These are phyloP conservation scores for Agrypnia vestita DNA, from an alignment of 1,140 invertebrate genomes.

Conservation along the genomic window DNA sequence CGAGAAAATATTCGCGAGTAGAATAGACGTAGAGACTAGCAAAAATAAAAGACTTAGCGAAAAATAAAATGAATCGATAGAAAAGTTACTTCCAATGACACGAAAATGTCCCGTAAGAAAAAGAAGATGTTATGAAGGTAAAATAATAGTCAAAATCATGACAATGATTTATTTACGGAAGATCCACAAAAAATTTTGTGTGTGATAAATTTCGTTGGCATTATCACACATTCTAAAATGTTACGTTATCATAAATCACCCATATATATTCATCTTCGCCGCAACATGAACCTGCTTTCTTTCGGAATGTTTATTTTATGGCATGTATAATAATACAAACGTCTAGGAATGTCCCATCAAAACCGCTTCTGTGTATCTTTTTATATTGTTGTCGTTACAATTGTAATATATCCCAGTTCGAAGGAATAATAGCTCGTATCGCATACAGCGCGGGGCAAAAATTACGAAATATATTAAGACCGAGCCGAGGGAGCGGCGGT, in stretches of 20 bases:
- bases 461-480: background rate
- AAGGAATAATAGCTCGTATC: constrained; percentile 9
- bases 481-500: background rate
- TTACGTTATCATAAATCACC: constrained; percentile 9
- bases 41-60: too few species aligned
- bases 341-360: constrained; percentile 32
- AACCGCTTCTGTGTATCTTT: constrained; percentile 22
- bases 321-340: constrained; percentile 45
- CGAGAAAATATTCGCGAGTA: too few species aligned
- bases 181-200: too few species aligned
- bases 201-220: background rate
- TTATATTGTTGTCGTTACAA: constrained; percentile 26
- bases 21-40: too few species aligned
- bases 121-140: too few species aligned
- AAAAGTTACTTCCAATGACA: too few species aligned
- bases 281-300: constrained; percentile 30
- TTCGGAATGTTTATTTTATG: constrained; percentile 50
- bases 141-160: too few species aligned
- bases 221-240: background rate
- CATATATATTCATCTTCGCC: constrained; percentile 30
- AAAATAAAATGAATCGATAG: too few species aligned
- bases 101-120: too few species aligned
- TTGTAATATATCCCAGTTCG: constrained; percentile 10
- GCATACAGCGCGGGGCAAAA: background rate
- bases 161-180: too few species aligned